Evolutionary conservation across 1,140 invertebrate species (phyloP), one percentile per base, ranked within the genome.

Genomic region (Hesperophylax magnus): DNA sequence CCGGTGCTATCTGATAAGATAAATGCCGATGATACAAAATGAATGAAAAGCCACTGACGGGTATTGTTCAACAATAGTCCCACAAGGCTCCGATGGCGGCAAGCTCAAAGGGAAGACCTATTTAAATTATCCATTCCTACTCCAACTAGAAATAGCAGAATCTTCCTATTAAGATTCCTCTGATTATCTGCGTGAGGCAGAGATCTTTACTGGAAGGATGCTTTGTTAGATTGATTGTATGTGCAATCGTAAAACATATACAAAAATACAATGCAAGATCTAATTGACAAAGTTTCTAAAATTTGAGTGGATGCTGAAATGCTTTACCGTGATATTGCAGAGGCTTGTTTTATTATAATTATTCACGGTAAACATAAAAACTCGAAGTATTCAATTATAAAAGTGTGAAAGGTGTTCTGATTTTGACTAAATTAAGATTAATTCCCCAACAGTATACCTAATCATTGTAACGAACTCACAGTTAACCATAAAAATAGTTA

Each of bases 11-110:
- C 53, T 72, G 78, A 80, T 80, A 75, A 80, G 78, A 80, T 80
- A 24, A 60, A 52, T 31, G 69, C 34, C 78, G 14, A 17, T 56
- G 76, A 78, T 81, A 72, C 11, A 53, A 75, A 83, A 76, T 76
- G 60, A 78, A 81, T 80, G 79, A 81, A 83, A 83, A 79, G 79
- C 47, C 76, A 79, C 71, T 83, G 82, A 83, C 63, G 71, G 61
- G 58, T 71, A 83, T 83, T 83, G 82, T 83, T 67, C 79, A 61
- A 67, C 61, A 31, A 61, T 20, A 69, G 77, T 31, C 24, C n/a
- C 17, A 56, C 15, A 18, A 76, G 77, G 6, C n/a, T 63, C 20
- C 47, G 52, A 67, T 52, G 77, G 81, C 81, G 76, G 81, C 24
- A 0, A 58, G 63, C 56, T 76, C 81, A 82, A 82, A 81, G 77